Conservation (phyloP, 2,113 vertebrate species). For the Brachionichthys hirsutus region DNA sequence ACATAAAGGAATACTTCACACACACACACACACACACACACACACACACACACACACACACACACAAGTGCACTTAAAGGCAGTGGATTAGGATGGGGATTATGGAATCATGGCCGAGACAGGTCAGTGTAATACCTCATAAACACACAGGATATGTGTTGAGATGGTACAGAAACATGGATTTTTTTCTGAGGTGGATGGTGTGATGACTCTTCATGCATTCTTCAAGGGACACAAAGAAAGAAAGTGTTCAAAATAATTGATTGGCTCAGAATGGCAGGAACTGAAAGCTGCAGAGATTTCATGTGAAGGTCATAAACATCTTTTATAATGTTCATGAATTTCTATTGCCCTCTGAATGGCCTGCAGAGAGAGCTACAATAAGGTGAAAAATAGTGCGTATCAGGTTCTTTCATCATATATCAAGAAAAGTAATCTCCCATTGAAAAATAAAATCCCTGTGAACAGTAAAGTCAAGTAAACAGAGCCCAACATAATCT, state of each 20-base stretch:
- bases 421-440: background rate
- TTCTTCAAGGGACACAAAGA: slow-evolving; percentile 30
- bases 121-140: slow-evolving; percentile 65
- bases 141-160: slow-evolving; percentile 40
- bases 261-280: slow-evolving; percentile 21
- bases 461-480: too few species aligned
- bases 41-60: slow-evolving; percentile 16
- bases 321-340: slow-evolving; percentile 4
- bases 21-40: slow-evolving; percentile 15
- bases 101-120: slow-evolving; percentile 61
- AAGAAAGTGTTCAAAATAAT: slow-evolving; percentile 45
- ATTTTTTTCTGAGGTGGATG: slow-evolving; percentile 45
- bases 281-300: slow-evolving; percentile 36
- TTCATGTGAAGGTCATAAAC: slow-evolving; percentile 13
- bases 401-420: background rate
- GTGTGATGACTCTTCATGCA: slow-evolving; percentile 31
- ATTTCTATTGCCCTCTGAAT: slow-evolving; percentile 4
- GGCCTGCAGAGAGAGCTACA: background rate
- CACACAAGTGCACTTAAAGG: slow-evolving; percentile 7
- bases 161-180: slow-evolving; percentile 47
- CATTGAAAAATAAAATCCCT: background rate
- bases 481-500: too few species aligned
- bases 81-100: slow-evolving; percentile 70
- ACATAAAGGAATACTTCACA: slow-evolving; percentile 28
- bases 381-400: background rate